These are phyloP conservation scores for Lingula anatina DNA, from an alignment of 2,888 invertebrate species.

Conservation along the genomic window DNA sequence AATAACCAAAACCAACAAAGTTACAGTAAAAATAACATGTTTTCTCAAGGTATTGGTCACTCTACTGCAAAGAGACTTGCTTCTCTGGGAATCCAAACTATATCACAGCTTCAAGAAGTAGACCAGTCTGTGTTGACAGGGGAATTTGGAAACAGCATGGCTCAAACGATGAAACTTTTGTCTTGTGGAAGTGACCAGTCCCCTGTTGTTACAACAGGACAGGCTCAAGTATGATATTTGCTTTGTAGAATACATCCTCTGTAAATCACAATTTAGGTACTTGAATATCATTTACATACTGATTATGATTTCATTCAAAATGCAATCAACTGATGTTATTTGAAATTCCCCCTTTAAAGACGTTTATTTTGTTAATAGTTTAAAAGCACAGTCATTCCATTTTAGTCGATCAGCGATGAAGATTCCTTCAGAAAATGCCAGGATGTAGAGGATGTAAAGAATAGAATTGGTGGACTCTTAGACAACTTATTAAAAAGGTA, in stretches of 20 bases:
- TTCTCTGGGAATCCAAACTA: constrained; percentile 63
- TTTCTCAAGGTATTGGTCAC: constrained; percentile 73
- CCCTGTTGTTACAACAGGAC: constrained; percentile 69
- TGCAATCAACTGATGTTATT: too few relatives aligned
- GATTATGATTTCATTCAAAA: too few relatives aligned
- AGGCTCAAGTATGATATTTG: constrained; percentile 68
- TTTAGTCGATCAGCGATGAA: constrained; percentile 35
- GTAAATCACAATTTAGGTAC: too few relatives aligned
- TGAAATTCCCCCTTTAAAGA: too few relatives aligned
- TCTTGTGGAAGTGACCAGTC: constrained; percentile 71
- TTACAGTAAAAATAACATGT: too few relatives aligned
- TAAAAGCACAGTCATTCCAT: too few relatives aligned
- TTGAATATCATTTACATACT: too few relatives aligned
- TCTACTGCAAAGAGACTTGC: constrained; percentile 65
- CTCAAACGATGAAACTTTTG: constrained; percentile 65
- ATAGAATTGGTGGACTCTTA: constrained; percentile 18
- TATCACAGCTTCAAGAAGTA: constrained; percentile 60
- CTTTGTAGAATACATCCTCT: too few relatives aligned
- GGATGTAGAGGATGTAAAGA: constrained; percentile 16
- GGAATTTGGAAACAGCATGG: constrained; percentile 59
- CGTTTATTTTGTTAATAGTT: too few relatives aligned
- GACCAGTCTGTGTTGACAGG: constrained; percentile 49
- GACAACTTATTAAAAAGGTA: constrained; percentile 26
- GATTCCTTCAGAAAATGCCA: constrained; percentile 33
- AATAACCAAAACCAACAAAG: too few relatives aligned